Base-by-base conservation (phyloP, 2,797 vertebrate genomes). In the Apodemus agrarius region DNA sequence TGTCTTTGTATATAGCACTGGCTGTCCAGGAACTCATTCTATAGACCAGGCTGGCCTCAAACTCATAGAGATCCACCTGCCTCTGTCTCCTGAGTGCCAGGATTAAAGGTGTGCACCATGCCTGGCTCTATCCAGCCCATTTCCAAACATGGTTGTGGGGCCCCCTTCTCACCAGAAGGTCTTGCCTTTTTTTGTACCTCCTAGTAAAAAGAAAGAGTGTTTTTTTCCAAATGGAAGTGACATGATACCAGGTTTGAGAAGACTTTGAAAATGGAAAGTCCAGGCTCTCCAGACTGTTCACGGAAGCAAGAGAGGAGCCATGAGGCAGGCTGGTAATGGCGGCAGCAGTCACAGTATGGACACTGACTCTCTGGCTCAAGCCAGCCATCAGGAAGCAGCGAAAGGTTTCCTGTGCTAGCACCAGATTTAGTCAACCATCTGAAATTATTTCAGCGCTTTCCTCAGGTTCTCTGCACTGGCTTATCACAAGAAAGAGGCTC, bases 251-350 rank as follows among this genome's bases (percentile, higher is more conserved):
- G 24, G 19, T 54, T 57, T 59, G 83, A 63, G 21, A 82, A 94
- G 52, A 17, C 61, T 90, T 67, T 31, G 34, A 43, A 95, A 81
- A 49, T n/a, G 31, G 74, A 83, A 89, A 79, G 1, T 10, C 19
- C 3, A 9, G 65, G 22, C 14, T 52, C 52, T 40, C 46, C 94
- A 78, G 54, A 22, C 46, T 89, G 49, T 24, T 84, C 54, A 79
- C 57, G 11, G 43, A 57, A 80, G 31, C 4, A 6, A 43, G 19
- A 74, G 29, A 52, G 7, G 9, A 13, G 57, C 12, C 49, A 6
- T 2, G 2, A 43, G 43, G n/a, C 34, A 65, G 59, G 31, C 4
- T 16, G 31, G 37, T 26, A 2, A 24, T 0, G 7, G 17, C 2
- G 31, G 19, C 67, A 61, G 43, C 63, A 17, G 31, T 14, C 72